Conservation (phyloP, 2,888 invertebrate genomes). For the Melieria omissa region DNA sequence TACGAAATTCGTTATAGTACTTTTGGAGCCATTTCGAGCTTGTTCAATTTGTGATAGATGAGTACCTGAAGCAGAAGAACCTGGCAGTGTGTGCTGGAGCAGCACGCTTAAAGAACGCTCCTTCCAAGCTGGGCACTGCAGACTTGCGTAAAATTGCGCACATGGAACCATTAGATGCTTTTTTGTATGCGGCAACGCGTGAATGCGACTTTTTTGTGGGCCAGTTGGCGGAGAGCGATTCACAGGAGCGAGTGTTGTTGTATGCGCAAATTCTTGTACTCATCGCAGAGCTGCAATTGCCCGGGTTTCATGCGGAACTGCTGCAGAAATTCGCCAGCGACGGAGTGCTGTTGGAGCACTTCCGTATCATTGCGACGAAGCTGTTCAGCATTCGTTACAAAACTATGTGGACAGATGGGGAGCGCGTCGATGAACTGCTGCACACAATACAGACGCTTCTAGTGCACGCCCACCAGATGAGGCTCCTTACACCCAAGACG, state of each 20-base stretch:
- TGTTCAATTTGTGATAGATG: constrained; percentile 31
- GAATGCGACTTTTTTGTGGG: constrained; percentile 47
- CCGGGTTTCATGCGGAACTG: constrained; percentile 53
- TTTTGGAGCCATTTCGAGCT: constrained; percentile 28
- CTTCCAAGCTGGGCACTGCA: constrained; percentile 35
- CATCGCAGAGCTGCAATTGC: constrained; percentile 54
- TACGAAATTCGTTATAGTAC: not conserved
- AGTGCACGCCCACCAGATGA: constrained; percentile 46
- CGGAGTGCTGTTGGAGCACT: constrained; percentile 47
- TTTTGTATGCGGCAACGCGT: constrained; percentile 50
- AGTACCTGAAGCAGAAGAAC: constrained; percentile 43
- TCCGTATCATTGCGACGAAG: constrained; percentile 47
- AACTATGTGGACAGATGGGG: constrained; percentile 43
- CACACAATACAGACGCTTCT: constrained; percentile 49
- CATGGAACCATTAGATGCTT: constrained; percentile 55
- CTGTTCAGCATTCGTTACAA: constrained; percentile 62
- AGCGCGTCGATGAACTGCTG: constrained; percentile 44
- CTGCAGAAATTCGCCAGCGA: constrained; percentile 50
- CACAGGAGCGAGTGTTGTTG: constrained; percentile 49
- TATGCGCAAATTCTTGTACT: constrained; percentile 50
- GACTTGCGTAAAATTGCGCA: constrained; percentile 41
- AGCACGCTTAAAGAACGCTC: not conserved
- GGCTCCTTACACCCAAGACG: constrained; percentile 36
- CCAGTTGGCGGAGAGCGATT: constrained; percentile 52
- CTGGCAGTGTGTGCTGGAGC: constrained; percentile 35